These are phyloP conservation scores for Plebejus argus DNA, from an alignment of 2,888 invertebrate genomes.

Conservation along the genomic window DNA sequence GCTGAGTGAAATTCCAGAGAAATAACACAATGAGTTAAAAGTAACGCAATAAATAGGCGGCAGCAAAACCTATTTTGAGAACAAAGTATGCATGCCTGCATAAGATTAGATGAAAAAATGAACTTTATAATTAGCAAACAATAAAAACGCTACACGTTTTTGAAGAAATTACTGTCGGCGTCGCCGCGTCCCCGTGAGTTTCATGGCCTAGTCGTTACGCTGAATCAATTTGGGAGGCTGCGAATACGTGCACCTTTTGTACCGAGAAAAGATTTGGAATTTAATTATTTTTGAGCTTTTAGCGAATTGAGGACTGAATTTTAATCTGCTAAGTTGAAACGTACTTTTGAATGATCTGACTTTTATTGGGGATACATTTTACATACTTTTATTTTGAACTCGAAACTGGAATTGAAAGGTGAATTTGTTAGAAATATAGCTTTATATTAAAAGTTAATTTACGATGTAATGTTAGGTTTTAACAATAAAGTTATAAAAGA, in stretches of 20 bases:
- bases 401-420: neutral
- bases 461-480: neutral
- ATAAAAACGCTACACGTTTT: neutral
- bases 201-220: conserved; percentile 35
- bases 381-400: neutral
- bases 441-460: neutral
- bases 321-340: neutral
- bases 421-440: neutral
- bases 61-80: no score
- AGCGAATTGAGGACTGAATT: conserved; percentile 20
- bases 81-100: no score
- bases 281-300: conserved; percentile 24
- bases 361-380: neutral
- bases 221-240: conserved; percentile 65
- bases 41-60: no score
- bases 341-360: neutral
- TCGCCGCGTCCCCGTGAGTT: neutral
- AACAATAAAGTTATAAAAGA: no score
- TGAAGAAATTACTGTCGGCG: neutral
- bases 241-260: conserved; percentile 1
- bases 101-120: no score
- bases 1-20: no score
- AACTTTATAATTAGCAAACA: no score
- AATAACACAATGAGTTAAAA: no score
- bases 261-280: conserved; percentile 18